Evolutionary conservation across 1,140 invertebrate genomes (phyloP).

Genomic region (Heterodera carotae): DNA sequence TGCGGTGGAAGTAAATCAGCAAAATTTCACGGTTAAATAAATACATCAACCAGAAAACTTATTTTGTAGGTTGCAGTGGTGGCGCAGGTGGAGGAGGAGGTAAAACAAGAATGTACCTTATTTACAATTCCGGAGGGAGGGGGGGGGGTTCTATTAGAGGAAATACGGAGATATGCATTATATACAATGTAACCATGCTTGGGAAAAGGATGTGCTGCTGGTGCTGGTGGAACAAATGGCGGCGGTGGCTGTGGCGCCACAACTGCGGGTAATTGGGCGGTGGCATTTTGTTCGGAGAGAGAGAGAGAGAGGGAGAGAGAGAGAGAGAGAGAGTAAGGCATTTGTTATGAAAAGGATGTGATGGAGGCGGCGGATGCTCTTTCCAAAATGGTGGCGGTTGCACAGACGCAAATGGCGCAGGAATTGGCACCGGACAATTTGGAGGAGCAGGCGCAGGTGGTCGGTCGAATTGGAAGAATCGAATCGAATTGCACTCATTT

Average conservation of each 20-base stretch:
- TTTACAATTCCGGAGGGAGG: not conserved
- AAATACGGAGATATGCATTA: not conserved
- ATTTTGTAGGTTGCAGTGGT: not conserved
- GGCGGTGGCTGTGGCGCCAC: not conserved
- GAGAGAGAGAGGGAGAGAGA: too few relatives aligned
- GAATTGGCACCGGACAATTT: not conserved
- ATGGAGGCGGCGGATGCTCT: not conserved
- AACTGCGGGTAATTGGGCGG: not conserved
- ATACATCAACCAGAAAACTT: not conserved
- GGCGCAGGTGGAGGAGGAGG: not conserved
- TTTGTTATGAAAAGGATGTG: not conserved
- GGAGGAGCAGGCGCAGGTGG: slow-evolving; percentile 2
- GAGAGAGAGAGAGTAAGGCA: too few relatives aligned
- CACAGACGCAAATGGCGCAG: slow-evolving; percentile 21
- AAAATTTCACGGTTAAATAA: too few relatives aligned
- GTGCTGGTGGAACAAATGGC: not conserved
- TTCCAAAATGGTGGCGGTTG: slow-evolving; percentile 14
- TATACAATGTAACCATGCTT: not conserved
- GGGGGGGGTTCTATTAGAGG: not conserved
- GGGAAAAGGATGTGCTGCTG: slow-evolving; percentile 5
- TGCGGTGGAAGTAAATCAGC: not conserved
- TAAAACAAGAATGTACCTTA: not conserved
- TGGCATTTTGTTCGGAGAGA: too few relatives aligned
- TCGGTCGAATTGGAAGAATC: not conserved
- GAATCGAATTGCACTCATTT: not conserved